These are phyloP conservation scores for Lasiurus cinereus DNA, from an alignment of 2,113 vertebrate genomes.

Conservation along the genomic window DNA sequence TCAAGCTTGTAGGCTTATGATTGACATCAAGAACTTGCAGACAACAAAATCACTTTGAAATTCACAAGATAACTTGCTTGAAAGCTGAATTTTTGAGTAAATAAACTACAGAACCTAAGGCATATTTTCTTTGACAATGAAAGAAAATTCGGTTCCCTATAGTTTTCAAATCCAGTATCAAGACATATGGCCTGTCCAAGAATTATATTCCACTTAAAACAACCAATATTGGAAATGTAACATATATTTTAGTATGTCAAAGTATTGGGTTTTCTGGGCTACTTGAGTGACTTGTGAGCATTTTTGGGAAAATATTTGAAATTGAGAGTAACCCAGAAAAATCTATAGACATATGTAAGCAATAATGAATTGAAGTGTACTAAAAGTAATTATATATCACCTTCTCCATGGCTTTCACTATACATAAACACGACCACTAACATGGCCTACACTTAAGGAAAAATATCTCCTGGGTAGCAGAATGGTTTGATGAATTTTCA, in stretches of 20 bases:
- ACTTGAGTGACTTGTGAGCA: constrained; percentile 14
- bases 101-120: constrained; percentile 14
- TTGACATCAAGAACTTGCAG: background rate
- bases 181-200: background rate
- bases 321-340: constrained; percentile 18
- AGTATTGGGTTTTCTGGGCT: constrained; percentile 33
- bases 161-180: constrained; percentile 2
- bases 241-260: constrained; percentile 40
- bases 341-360: background rate
- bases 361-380: constrained; percentile 47
- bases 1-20: background rate
- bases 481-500: background rate
- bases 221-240: background rate
- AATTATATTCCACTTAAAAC: constrained; percentile 61
- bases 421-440: background rate
- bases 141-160: background rate
- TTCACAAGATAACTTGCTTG: constrained; percentile 21
- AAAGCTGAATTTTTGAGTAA: background rate
- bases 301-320: background rate
- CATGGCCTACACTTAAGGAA: constrained; percentile 22
- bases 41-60: constrained; percentile 46
- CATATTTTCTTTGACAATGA: background rate
- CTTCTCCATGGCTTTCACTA: background rate
- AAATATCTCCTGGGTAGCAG: constrained; percentile 10
- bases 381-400: constrained; percentile 15